Evolutionary conservation across 2,113 vertebrate species (phyloP), one percentile per base, ranked within the genome.

Genomic region (Electrona antarctica): DNA sequence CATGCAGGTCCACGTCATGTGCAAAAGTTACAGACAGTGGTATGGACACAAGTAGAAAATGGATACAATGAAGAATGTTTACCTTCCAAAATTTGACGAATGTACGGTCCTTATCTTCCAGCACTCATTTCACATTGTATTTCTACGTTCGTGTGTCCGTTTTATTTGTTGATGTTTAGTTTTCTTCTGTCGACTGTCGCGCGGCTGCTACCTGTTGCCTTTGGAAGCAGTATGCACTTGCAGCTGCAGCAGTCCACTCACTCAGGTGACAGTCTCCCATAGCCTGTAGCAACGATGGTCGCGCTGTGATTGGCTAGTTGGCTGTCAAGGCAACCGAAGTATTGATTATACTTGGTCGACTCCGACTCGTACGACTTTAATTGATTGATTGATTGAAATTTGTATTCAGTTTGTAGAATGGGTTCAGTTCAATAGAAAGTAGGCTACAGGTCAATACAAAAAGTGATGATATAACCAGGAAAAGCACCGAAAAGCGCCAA

Each of bases 1-100:
- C 21, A n/a, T n/a, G n/a, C n/a, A 21, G 21, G 21, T 21, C 80
- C 77, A 83, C 87, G 79, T 88, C 81, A 84, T 57, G 2, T 2
- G 29, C 51, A 6, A 54, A 79, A 51, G 7, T 74, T 67, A 9
- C 6, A 3, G 21, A 21, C 21, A 46, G 50, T 41, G 33, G 33
- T 6, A 41, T 41, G 33, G 33, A 41, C 33, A 3, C 1, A 41
- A 41, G 33, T 41, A 66, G 8, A 7, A 21, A 12, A 28, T 29
- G 15, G 0, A 28, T 8, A 33, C 74, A 15, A 13, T 67, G 13
- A 8, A 60, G 63, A 4, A 13, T 41, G 33, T 69, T 76, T 78
- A 85, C 78, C 51, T 74, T 81, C 68, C 55, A 15, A 3, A 62
- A 2, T 14, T 78, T 33, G 8, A 10, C 15, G 12, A n/a, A 2